Evolutionary conservation across 2,888 invertebrate genomes (phyloP).

Genomic region (Sepioteuthis lessoniana): DNA sequence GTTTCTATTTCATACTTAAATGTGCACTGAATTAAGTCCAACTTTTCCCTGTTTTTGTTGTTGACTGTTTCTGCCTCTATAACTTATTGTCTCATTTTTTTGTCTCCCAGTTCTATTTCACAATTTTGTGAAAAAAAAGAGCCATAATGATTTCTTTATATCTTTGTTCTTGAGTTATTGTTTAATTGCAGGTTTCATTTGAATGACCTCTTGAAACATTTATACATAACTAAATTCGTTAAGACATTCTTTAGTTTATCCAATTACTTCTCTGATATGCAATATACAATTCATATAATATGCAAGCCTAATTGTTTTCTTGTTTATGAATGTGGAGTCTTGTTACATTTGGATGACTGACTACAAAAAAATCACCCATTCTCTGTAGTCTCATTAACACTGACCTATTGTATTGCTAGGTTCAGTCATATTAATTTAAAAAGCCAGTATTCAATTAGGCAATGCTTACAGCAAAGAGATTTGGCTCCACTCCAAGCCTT

Average conservation of each 20-base stretch:
- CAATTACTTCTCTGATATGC: not conserved
- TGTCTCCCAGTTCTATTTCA: too few relatives aligned
- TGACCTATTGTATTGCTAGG: not conserved
- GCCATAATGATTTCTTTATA: not conserved
- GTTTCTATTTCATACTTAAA: too few relatives aligned
- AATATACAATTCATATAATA: not conserved
- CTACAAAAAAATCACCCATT: not conserved
- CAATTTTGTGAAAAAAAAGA: too few relatives aligned
- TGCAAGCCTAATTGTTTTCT: not conserved
- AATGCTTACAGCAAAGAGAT: not conserved
- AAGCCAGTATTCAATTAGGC: not conserved
- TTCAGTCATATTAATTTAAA: conserved; percentile 9
- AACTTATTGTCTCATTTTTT: too few relatives aligned
- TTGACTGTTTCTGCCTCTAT: too few relatives aligned
- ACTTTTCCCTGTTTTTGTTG: too few relatives aligned
- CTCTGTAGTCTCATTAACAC: not conserved
- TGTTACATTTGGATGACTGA: not conserved
- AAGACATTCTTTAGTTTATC: not conserved
- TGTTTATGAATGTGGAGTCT: not conserved
- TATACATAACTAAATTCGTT: not conserved
- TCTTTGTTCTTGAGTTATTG: not conserved
- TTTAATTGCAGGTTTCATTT: not conserved
- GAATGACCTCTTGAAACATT: not conserved
- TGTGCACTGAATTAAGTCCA: too few relatives aligned
- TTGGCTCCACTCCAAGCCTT: not conserved